Percentiles rank a stretch among this genome's conserved stretches.
Evolutionary conservation across 2,888 invertebrate species (phyloP).

Genomic region (Diplazon laetatorius): DNA sequence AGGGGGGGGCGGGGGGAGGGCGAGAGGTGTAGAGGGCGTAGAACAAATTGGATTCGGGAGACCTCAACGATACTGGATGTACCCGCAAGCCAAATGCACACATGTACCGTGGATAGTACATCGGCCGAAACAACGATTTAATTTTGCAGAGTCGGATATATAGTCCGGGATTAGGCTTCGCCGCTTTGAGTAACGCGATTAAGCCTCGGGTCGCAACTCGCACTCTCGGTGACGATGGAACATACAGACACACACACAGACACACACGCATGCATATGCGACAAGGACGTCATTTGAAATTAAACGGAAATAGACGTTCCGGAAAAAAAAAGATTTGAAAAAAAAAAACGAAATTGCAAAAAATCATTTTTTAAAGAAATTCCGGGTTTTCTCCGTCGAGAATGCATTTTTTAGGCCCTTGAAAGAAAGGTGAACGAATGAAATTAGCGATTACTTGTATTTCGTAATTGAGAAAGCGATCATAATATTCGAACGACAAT

Average conservation of each 20-base stretch:
- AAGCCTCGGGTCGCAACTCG: slow-evolving; percentile 30
- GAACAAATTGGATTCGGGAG: slow-evolving; percentile 43
- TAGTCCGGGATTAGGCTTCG: slow-evolving; percentile 51
- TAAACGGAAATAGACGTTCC: slow-evolving; percentile 18
- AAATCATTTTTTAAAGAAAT: too few relatives aligned
- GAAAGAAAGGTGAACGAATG: too few relatives aligned
- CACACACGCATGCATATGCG: too few relatives aligned
- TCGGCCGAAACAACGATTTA: slow-evolving; percentile 53
- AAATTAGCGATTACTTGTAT: too few relatives aligned
- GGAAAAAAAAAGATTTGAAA: neutral
- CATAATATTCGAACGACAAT: too few relatives aligned
- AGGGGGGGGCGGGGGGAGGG: neutral
- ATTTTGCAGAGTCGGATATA: slow-evolving; percentile 57
- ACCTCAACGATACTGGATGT: slow-evolving; percentile 20
- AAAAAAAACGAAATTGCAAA: neutral
- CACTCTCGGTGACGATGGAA: neutral
- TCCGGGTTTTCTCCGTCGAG: too few relatives aligned
- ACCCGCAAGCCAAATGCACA: slow-evolving; percentile 33
- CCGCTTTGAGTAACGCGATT: slow-evolving; percentile 57
- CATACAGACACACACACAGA: too few relatives aligned
- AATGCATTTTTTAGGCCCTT: too few relatives aligned
- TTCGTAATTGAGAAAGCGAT: too few relatives aligned
- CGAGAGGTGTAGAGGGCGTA: too few relatives aligned
- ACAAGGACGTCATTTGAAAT: slow-evolving; percentile 39
- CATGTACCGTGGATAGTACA: slow-evolving; percentile 14